Evolutionary conservation across 1,140 invertebrate species (phyloP).

Genomic region (Rhyzopertha dominica): DNA sequence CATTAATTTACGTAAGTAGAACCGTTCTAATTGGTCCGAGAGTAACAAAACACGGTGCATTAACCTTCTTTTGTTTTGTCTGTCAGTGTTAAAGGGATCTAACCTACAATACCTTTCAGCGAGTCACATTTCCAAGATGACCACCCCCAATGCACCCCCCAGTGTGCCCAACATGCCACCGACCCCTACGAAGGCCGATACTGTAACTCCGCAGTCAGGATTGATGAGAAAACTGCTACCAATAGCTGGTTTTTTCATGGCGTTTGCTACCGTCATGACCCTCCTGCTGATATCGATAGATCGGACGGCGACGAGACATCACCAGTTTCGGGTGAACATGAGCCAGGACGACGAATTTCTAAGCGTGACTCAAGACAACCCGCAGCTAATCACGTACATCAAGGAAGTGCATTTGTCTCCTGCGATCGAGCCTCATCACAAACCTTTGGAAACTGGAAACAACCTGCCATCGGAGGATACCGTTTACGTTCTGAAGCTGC

Average conservation of each 20-base stretch:
- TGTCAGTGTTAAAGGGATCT: too few relatives aligned
- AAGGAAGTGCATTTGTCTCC: conserved; percentile 56
- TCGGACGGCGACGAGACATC: conserved; percentile 59
- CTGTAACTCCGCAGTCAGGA: conserved; percentile 19
- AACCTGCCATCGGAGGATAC: conserved; percentile 34
- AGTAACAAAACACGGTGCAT: too few relatives aligned
- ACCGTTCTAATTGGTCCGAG: too few relatives aligned
- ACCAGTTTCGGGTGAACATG: conserved; percentile 66
- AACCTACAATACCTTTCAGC: too few relatives aligned
- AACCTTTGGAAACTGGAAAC: conserved; percentile 29
- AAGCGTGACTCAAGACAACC: conserved; percentile 66
- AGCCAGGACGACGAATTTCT: conserved; percentile 67
- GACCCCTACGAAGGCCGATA: conserved; percentile 26
- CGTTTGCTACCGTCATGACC: conserved; percentile 62
- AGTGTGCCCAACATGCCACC: conserved; percentile 18
- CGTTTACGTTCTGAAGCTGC: conserved; percentile 40
- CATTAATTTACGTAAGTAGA: too few relatives aligned
- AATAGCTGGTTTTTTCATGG: conserved; percentile 56
- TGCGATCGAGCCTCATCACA: conserved; percentile 43
- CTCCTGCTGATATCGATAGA: conserved; percentile 62
- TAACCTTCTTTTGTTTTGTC: too few relatives aligned
- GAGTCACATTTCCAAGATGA: too few relatives aligned
- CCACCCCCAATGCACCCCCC: too few relatives aligned
- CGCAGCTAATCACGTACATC: conserved; percentile 66
- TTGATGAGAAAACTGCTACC: conserved; percentile 51